Evolutionary conservation across 1,140 invertebrate genomes (phyloP).

Genomic region (Pomacea maculata): DNA sequence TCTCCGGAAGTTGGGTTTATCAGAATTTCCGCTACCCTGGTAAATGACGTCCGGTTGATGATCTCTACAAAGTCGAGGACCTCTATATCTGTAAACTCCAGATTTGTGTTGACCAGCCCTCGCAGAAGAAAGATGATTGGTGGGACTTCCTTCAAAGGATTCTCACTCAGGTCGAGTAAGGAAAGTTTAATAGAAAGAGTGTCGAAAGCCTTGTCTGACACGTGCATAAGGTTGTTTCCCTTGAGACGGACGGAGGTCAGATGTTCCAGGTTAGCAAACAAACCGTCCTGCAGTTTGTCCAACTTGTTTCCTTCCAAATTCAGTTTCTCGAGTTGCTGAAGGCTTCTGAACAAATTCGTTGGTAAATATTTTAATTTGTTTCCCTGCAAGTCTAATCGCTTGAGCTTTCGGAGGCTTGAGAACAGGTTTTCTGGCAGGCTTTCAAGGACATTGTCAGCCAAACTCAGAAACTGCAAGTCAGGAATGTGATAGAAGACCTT

Average conservation of each 20-base stretch:
- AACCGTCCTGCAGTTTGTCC: conserved; percentile 5
- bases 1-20: conserved; percentile 25
- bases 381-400: conserved; percentile 27
- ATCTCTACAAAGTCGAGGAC: conserved; percentile 35
- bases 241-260: conserved; percentile 31
- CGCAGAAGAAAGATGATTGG: conserved; percentile 37
- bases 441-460: conserved; percentile 31
- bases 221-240: conserved; percentile 26
- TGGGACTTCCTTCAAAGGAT: conserved; percentile 37
- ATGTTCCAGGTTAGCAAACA: conserved; percentile 30
- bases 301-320: conserved; percentile 37
- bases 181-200: conserved; percentile 22
- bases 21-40: conserved; percentile 24
- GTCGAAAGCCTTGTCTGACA: conserved; percentile 30
- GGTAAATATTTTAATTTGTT: conserved; percentile 23
- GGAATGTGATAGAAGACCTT: conserved; percentile 30
- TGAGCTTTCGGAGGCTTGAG: conserved; percentile 10
- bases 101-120: conserved; percentile 23
- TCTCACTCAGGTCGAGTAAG: conserved; percentile 29
- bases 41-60: conserved; percentile 10
- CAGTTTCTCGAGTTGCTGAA: conserved; percentile 22
- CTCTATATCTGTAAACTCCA: conserved; percentile 30
- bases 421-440: conserved; percentile 29
- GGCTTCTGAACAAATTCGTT: conserved; percentile 21
- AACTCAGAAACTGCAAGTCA: conserved; percentile 36